A percentile compares a stretch with the other conserved stretches of the same genome.
Evolutionary conservation across 2,888 invertebrate species (phyloP).

Genomic region (Lasiommata megera): DNA sequence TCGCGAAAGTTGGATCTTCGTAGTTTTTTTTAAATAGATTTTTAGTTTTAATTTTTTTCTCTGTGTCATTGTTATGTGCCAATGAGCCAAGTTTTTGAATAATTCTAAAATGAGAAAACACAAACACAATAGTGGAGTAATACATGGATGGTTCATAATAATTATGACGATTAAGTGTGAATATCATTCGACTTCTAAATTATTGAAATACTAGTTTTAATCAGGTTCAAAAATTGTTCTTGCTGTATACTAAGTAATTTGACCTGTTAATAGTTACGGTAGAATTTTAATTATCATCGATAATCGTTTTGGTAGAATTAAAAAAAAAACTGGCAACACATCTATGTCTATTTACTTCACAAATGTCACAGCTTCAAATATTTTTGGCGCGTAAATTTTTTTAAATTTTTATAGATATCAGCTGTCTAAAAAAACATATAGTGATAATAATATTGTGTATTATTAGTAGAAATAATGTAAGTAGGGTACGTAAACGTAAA

Average conservation of each 20-base stretch:
- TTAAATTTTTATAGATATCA: slow-evolving; percentile 18
- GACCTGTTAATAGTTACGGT: neutral
- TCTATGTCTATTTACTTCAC: neutral
- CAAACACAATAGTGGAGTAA: no score
- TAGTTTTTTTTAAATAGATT: slow-evolving; percentile 44
- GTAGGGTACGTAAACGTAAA: slow-evolving; percentile 52
- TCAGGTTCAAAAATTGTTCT: neutral
- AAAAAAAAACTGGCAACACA: neutral
- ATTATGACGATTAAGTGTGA: no score
- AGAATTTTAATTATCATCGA: neutral
- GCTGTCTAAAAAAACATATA: slow-evolving; percentile 40
- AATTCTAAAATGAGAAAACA: slow-evolving; percentile 33
- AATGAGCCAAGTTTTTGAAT: slow-evolving; percentile 57
- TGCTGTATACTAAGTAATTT: no score
- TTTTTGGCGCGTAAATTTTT: neutral
- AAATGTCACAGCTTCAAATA: neutral
- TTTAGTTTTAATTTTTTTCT: slow-evolving; percentile 48
- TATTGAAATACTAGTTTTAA: neutral
- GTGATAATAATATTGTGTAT: slow-evolving; percentile 51
- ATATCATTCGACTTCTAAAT: no score
- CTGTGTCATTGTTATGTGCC: slow-evolving; percentile 76
- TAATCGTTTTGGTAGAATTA: neutral
- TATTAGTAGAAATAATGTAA: slow-evolving; percentile 45
- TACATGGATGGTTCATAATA: no score
- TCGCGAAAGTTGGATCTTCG: slow-evolving; percentile 65